phyloP scores from a whole-genome alignment of 2,888 invertebrate species.

The Philonicus albiceps region DNA sequence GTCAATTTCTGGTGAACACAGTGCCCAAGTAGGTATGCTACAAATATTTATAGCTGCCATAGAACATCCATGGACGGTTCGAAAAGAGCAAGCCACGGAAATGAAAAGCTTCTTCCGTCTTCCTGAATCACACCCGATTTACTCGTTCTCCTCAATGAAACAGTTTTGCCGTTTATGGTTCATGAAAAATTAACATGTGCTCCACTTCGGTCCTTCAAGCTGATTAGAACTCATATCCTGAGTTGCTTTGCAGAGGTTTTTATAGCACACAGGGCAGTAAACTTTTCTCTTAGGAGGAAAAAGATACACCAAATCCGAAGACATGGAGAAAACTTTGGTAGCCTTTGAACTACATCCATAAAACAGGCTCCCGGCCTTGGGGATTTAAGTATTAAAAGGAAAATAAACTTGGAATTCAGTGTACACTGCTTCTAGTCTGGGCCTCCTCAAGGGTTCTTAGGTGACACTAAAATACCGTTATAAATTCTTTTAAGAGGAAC shows the following conservation, averaged over 20 bases:
- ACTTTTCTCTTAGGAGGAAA: background rate
- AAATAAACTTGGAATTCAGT: slow-evolving; percentile 13
- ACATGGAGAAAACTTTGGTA: background rate
- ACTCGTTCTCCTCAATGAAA: background rate
- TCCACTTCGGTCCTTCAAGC: slow-evolving; percentile 7
- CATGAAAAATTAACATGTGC: slow-evolving; percentile 29
- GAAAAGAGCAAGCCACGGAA: background rate
- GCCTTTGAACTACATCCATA: background rate
- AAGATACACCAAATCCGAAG: background rate
- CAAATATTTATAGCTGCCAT: background rate
- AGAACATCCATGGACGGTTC: background rate
- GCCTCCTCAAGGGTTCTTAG: background rate
- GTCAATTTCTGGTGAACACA: background rate
- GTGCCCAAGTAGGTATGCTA: background rate
- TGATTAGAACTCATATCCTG: slow-evolving; percentile 39
- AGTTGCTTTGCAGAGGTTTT: slow-evolving; percentile 34
- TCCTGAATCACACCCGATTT: background rate
- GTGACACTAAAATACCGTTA: slow-evolving; percentile 18
- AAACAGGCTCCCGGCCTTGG: slow-evolving; percentile 14
- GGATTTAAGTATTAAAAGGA: slow-evolving; percentile 24
- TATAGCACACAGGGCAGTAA: background rate
- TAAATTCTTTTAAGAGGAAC: background rate
- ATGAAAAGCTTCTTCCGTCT: background rate
- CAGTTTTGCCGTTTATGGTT: background rate
- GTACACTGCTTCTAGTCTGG: background rate